These are phyloP conservation scores for Planiliza haematocheilus DNA, from an alignment of 2,113 vertebrate genomes.

Conservation along the genomic window DNA sequence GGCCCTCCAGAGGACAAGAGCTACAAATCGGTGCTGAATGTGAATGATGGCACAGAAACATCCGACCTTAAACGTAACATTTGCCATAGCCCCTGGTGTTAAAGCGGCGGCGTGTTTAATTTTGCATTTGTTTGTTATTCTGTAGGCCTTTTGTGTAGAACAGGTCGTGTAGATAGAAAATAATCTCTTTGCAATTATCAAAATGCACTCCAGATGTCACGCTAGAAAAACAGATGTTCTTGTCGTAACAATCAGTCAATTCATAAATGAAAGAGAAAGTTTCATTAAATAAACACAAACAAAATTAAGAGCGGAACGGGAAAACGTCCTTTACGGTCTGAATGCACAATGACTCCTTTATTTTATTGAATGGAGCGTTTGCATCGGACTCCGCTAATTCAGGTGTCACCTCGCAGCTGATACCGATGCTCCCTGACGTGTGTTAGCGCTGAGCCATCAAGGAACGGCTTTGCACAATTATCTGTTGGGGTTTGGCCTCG, in stretches of 20 bases:
- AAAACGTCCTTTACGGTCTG: neutral
- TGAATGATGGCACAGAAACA: conserved; percentile 8
- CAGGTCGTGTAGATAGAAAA: conserved; percentile 46
- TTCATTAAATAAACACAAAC: conserved; percentile 50
- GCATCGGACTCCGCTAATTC: neutral
- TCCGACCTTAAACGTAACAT: conserved; percentile 14
- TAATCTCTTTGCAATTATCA: conserved; percentile 58
- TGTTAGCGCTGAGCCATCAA: conserved; percentile 16
- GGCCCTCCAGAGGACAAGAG: conserved; percentile 64
- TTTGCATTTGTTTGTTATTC: conserved; percentile 36
- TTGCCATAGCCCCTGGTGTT: conserved; percentile 33
- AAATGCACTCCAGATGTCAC: conserved; percentile 57
- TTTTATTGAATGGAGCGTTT: neutral
- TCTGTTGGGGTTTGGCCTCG: conserved; percentile 28
- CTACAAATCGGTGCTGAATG: conserved; percentile 2
- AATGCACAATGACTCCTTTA: conserved; percentile 22
- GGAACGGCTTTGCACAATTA: conserved; percentile 28
- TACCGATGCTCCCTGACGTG: conserved; percentile 19
- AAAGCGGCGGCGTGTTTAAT: conserved; percentile 28
- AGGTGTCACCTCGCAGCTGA: neutral
- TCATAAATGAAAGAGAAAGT: conserved; percentile 29
- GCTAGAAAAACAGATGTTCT: conserved; percentile 47
- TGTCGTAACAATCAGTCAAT: conserved; percentile 31
- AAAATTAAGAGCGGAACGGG: conserved; percentile 12
- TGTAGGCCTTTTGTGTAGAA: conserved; percentile 27